These are phyloP conservation scores for Globia sparganii DNA, from an alignment of 2,888 invertebrate species.

Conservation along the genomic window DNA sequence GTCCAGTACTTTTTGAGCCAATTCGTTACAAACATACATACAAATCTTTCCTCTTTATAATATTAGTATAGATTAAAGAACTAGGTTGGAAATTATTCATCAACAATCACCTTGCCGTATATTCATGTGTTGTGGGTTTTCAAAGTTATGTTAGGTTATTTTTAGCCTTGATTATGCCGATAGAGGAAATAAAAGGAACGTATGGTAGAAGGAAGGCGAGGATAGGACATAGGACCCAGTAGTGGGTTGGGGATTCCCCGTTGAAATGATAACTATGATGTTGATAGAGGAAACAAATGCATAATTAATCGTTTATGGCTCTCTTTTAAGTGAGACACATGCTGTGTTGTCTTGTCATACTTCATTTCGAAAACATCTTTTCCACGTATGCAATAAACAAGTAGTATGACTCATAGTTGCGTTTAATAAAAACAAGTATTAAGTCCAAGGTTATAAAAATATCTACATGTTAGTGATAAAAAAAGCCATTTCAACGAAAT, in stretches of 20 bases:
- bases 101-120: not conserved
- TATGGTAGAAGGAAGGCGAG: too few relatives aligned
- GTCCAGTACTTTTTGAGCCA: too few relatives aligned
- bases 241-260: too few relatives aligned
- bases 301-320: too few relatives aligned
- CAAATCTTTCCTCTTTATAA: too few relatives aligned
- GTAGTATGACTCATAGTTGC: not conserved
- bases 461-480: not conserved
- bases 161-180: not conserved
- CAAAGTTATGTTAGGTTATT: not conserved
- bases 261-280: too few relatives aligned
- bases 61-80: too few relatives aligned
- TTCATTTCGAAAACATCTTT: not conserved
- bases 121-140: not conserved
- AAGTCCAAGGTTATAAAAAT: slow-evolving; percentile 29
- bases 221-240: too few relatives aligned
- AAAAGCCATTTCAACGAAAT: not conserved
- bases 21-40: too few relatives aligned
- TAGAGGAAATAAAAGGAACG: too few relatives aligned
- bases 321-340: not conserved
- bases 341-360: not conserved
- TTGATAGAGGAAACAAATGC: not conserved
- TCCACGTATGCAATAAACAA: not conserved
- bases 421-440: slow-evolving; percentile 7
- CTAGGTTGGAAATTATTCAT: not conserved